Evolutionary conservation across 2,888 invertebrate species (phyloP).

Genomic region (Lasioglossum marginatum): DNA sequence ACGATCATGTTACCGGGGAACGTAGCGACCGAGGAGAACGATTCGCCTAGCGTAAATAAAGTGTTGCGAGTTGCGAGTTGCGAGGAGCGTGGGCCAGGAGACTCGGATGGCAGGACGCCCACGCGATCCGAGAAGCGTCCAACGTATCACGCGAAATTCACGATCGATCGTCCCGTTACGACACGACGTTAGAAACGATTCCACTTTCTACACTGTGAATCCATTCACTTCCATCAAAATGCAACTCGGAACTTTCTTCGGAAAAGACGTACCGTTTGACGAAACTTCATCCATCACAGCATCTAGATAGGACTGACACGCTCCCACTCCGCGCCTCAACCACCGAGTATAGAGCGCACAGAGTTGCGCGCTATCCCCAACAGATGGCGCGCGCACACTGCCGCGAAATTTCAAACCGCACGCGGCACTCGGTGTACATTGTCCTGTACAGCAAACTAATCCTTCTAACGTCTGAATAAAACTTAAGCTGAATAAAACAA

Average conservation of each 20-base stretch:
- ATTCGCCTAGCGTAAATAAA: slow-evolving; percentile 65
- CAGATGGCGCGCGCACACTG: neutral
- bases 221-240: slow-evolving; percentile 12
- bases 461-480: too few relatives aligned
- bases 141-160: slow-evolving; percentile 42
- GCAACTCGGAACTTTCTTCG: slow-evolving; percentile 28
- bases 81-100: slow-evolving; percentile 69
- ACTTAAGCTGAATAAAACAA: too few relatives aligned
- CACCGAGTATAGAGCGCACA: slow-evolving; percentile 42
- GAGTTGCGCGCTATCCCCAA: slow-evolving; percentile 17
- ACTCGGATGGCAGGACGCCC: slow-evolving; percentile 79
- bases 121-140: slow-evolving; percentile 70
- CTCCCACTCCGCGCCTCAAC: slow-evolving; percentile 61
- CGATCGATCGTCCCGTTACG: slow-evolving; percentile 21
- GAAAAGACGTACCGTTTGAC: slow-evolving; percentile 78
- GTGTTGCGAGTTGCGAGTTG: slow-evolving; percentile 37
- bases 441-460: too few relatives aligned
- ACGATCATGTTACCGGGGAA: slow-evolving; percentile 18
- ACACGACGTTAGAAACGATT: neutral
- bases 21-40: slow-evolving; percentile 37
- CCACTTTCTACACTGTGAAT: slow-evolving; percentile 2
- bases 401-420: slow-evolving; percentile 26
- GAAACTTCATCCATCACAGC: slow-evolving; percentile 81
- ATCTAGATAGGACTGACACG: slow-evolving; percentile 75
- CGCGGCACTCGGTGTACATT: neutral